A percentile compares a stretch with the other conserved stretches of the same genome.
These are phyloP conservation scores for Barbus barbus DNA, from an alignment of 2,113 vertebrate genomes.

Conservation along the genomic window DNA sequence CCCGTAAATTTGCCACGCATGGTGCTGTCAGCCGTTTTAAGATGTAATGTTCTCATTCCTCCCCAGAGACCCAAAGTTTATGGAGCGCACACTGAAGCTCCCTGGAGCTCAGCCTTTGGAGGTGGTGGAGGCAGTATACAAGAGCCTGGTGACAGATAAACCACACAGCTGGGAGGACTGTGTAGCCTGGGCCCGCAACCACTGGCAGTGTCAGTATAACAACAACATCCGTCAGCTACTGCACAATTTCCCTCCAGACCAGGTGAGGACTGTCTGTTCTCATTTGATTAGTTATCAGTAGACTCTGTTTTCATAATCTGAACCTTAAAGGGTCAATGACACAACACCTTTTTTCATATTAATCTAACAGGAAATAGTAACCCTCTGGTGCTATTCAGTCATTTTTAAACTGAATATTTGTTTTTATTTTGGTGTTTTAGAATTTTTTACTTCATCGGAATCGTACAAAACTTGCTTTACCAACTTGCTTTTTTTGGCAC, in stretches of 20 bases:
- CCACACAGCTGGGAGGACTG: slow-evolving; percentile 86
- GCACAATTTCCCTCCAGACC: slow-evolving; percentile 90
- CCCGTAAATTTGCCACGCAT: background rate
- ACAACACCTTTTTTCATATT: too few species aligned
- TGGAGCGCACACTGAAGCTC: slow-evolving; percentile 90
- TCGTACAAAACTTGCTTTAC: too few species aligned
- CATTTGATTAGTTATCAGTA: background rate
- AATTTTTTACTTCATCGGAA: too few species aligned
- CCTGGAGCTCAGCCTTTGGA: slow-evolving; percentile 89
- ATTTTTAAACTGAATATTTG: too few species aligned
- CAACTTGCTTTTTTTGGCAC: too few species aligned
- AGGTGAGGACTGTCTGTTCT: slow-evolving; percentile 69
- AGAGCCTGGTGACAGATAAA: slow-evolving; percentile 84
- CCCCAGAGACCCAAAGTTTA: slow-evolving; percentile 85
- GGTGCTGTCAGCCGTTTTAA: background rate
- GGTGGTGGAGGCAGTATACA: slow-evolving; percentile 88
- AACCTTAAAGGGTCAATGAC: too few species aligned
- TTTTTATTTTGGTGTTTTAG: too few species aligned
- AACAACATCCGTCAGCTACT: slow-evolving; percentile 94
- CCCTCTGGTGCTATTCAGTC: too few species aligned
- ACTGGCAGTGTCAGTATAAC: slow-evolving; percentile 93
- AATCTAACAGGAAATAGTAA: too few species aligned
- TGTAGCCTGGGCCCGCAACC: slow-evolving; percentile 88
- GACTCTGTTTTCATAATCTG: too few species aligned
- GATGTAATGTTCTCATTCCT: background rate